Evolutionary conservation across 92 coral and sea anemone genomes (phyloP), one percentile per base, ranked within the genome.

Genomic region (Bergia sp.): DNA sequence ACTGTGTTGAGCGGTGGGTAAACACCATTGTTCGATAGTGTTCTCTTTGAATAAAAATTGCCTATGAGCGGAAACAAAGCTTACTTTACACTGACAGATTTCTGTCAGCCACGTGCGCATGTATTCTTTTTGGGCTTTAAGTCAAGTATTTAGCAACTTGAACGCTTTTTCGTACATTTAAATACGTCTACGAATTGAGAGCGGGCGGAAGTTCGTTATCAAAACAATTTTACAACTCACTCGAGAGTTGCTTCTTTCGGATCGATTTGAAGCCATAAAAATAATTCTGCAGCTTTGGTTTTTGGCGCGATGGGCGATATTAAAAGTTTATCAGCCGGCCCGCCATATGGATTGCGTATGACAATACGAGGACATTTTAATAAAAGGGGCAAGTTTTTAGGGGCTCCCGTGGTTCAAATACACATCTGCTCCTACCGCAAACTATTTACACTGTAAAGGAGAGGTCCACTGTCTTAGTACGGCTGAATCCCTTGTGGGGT

Each of bases 11-110:
- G 73, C 47, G 72, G 85, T 40, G 50, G 1, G 85, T 89, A 93
- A 94, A 91, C 93, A 85, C 90, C 73, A 92, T 94, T 94, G 95
- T 92, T 81, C 82, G 23, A 11, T 16, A n/a, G 88, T 89, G 91
- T 93, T 92, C 87, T 80, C 88, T 89, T 88, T 92, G 95, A 94
- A 94, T 94, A 86, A 90, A 74, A 50, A 74, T 84, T 71, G 57
- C 91, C 86, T 66, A 75, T 55, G 73, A 81, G 77, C 91, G 92
- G 92, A 92, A 86, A 90, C 94, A 92, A 92, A 80, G 77, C 85
- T 90, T 81, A 87, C 92, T 77, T 50, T 81, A 38, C 89, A 81
- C 16, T 84, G 92, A 90, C 89, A 71, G 64, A 61, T 81, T 81
- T 81, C 74, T 82, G 86, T 42, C 61, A 42, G 45, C 77, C 86